phyloP scores from a whole-genome alignment of 2,797 vertebrate species.

The Pangasius macronema region DNA sequence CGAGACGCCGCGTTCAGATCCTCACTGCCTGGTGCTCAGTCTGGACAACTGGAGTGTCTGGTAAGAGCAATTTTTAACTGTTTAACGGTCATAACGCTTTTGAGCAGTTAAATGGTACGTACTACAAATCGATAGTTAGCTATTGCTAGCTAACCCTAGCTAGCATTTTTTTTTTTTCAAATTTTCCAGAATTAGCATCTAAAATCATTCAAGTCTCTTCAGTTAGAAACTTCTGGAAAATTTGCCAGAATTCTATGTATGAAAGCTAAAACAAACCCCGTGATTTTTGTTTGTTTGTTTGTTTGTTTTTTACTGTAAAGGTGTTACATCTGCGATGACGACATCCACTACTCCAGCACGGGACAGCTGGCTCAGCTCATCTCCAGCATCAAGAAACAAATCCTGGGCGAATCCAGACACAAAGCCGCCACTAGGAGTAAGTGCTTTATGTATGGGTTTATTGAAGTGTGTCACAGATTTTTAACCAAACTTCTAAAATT shows the following conservation, averaged over 20 bases:
- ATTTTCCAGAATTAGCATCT: neutral
- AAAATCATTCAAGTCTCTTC: neutral
- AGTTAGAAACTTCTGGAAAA: neutral
- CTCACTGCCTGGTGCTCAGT: slow-evolving; percentile 53
- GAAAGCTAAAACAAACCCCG: neutral
- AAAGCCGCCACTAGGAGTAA: slow-evolving; percentile 74
- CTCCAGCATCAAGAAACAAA: slow-evolving; percentile 49
- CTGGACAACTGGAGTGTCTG: slow-evolving; percentile 89
- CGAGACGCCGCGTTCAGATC: slow-evolving; percentile 51
- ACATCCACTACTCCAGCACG: slow-evolving; percentile 75
- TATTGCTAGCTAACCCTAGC: neutral
- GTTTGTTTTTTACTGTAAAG: slow-evolving; percentile 19
- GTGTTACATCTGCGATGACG: slow-evolving; percentile 57
- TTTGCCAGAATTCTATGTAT: neutral
- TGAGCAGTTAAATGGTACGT: neutral
- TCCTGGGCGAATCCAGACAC: slow-evolving; percentile 37
- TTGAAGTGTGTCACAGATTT: neutral
- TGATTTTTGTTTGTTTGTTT: neutral
- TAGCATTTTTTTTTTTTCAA: neutral
- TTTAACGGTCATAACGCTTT: neutral
- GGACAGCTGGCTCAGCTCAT: slow-evolving; percentile 61
- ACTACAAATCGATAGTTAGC: neutral
- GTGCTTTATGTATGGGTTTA: neutral
- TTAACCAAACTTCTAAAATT: neutral
- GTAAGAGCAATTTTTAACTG: slow-evolving; percentile 71